Conservation (phyloP, 2,113 vertebrate genomes). For the Microtus montanus region DNA sequence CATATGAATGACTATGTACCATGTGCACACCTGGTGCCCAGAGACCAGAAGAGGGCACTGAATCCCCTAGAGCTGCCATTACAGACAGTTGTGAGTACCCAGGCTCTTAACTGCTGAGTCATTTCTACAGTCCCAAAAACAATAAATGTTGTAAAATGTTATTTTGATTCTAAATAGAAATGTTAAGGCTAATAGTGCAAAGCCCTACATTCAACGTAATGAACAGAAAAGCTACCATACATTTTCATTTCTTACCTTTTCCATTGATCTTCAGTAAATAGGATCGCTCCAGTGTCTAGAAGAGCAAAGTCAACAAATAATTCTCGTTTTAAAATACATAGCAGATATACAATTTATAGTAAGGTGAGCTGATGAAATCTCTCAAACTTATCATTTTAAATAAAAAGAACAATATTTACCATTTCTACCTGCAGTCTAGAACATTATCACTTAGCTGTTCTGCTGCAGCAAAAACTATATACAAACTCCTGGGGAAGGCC, state of each 20-base stretch:
- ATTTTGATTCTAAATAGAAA: conserved; percentile 48
- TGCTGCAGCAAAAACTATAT: neutral
- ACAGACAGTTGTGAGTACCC: neutral
- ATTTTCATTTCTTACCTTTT: conserved; percentile 88
- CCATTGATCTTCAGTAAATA: conserved; percentile 97
- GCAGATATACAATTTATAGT: conserved; percentile 5
- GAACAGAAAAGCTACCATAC: conserved; percentile 38
- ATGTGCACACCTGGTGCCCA: neutral
- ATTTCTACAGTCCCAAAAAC: neutral
- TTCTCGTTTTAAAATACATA: conserved; percentile 50
- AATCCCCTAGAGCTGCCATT: neutral
- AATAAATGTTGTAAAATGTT: neutral
- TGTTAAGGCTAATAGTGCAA: conserved; percentile 23
- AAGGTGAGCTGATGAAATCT: conserved; percentile 45
- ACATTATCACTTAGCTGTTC: neutral
- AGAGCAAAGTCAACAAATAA: conserved; percentile 50
- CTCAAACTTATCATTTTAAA: conserved; percentile 58
- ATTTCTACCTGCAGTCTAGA: conserved; percentile 25
- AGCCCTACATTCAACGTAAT: conserved; percentile 26
- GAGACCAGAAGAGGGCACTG: neutral
- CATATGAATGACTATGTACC: neutral
- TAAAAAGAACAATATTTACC: conserved; percentile 26
- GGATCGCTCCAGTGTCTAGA: conserved; percentile 94
- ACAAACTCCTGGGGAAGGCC: conserved; percentile 15
- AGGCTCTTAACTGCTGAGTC: neutral